Conservation (phyloP, 2,113 vertebrate species). For the Oxyura jamaicensis region DNA sequence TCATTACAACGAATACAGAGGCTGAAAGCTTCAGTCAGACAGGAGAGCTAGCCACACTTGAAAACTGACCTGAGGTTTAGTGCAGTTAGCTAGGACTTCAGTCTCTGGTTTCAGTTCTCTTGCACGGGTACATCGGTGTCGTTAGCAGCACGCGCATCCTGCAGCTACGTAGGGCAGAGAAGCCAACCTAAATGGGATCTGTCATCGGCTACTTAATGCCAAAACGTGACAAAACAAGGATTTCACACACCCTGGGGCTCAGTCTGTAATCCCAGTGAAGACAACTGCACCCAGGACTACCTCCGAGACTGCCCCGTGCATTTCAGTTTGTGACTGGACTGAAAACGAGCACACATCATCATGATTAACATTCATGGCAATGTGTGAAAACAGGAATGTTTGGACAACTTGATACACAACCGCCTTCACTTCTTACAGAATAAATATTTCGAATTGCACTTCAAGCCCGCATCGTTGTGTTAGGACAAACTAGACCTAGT, state of each 20-base stretch:
- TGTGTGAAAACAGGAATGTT: background rate
- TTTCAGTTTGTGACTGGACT: background rate
- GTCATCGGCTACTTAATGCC: accelerated
- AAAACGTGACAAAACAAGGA: background rate
- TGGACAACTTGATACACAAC: background rate
- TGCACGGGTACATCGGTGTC: accelerated
- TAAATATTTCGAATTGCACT: background rate
- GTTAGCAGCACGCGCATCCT: background rate
- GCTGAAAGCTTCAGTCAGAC: accelerated
- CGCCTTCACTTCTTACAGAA: background rate
- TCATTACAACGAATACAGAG: background rate
- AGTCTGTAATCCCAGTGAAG: background rate
- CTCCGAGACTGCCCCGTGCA: background rate
- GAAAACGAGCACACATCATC: background rate
- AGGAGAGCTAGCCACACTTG: accelerated
- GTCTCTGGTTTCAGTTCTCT: accelerated
- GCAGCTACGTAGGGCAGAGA: background rate
- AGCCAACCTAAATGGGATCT: background rate
- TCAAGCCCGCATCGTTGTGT: background rate
- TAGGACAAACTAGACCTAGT: background rate
- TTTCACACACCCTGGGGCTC: accelerated
- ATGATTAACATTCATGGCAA: background rate
- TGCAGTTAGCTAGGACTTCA: background rate
- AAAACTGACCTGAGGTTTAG: background rate
- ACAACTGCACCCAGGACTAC: background rate